Conservation (phyloP, 1,140 invertebrate species). For the Ptiloglossa arizonensis region DNA sequence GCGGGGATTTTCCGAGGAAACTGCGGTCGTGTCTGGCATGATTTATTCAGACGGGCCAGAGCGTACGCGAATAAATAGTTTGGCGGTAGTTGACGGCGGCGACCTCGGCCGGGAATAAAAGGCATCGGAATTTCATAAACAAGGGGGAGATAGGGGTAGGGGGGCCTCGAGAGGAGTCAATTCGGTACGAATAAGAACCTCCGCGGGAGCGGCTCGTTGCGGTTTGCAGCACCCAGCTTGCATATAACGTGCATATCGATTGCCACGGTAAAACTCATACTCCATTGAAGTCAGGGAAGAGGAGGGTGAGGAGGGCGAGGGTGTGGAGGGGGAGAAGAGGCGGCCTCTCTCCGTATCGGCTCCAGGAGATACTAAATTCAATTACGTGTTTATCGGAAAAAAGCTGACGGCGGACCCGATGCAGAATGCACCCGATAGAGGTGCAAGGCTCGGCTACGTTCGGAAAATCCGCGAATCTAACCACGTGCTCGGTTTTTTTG, state of each 20-base stretch:
- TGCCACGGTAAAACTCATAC: constrained; percentile 40
- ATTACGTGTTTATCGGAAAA: constrained; percentile 57
- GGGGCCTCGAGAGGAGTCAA: no score
- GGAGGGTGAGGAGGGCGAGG: no score
- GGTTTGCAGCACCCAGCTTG: constrained; percentile 19
- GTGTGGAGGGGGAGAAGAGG: no score
- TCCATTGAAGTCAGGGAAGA: constrained; percentile 2
- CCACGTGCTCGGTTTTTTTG: constrained; percentile 12
- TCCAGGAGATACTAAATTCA: constrained; percentile 52
- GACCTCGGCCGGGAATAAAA: constrained; percentile 13
- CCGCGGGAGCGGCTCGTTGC: neutral
- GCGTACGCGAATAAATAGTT: constrained; percentile 59
- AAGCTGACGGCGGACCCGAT: neutral
- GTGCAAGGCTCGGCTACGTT: neutral
- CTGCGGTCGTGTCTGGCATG: constrained; percentile 43
- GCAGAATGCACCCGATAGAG: neutral
- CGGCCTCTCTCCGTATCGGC: constrained; percentile 13
- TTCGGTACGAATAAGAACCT: constrained; percentile 29
- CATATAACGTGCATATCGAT: constrained; percentile 13
- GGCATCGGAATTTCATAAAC: constrained; percentile 60
- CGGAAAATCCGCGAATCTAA: constrained; percentile 21
- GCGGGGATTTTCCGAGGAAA: constrained; percentile 10
- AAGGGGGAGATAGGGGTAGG: neutral
- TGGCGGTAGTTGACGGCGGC: neutral
- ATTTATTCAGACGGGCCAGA: constrained; percentile 58